phyloP scores from a whole-genome alignment of 2,113 vertebrate species.

The Tachuris rubrigastra region DNA sequence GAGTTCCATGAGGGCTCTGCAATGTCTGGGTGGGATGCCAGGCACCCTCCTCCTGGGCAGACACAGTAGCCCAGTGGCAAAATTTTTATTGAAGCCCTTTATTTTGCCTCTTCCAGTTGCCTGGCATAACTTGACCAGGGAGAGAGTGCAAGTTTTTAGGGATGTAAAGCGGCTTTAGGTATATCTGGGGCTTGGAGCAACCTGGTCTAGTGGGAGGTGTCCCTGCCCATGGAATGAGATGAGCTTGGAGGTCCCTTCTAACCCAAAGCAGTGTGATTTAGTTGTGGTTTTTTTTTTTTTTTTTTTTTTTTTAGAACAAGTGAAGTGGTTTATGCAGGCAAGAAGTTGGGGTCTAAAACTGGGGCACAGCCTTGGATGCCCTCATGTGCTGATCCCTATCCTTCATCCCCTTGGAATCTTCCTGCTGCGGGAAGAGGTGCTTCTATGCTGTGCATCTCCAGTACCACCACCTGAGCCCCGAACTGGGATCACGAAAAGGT shows the following conservation, averaged over 20 bases:
- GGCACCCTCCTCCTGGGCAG: not conserved
- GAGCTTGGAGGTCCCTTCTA: not conserved
- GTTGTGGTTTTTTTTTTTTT: not conserved
- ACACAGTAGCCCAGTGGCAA: not conserved
- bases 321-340: no score
- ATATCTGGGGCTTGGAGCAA: not conserved
- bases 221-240: not conserved
- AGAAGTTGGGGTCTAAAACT: rapidly evolving
- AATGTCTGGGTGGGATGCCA: not conserved
- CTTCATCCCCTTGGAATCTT: rapidly evolving
- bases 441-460: rapidly evolving
- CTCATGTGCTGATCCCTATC: rapidly evolving
- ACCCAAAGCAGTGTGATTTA: not conserved
- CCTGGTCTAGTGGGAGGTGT: not conserved
- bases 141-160: not conserved
- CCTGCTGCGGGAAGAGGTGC: not conserved
- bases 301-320: not conserved
- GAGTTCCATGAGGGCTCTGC: rapidly evolving
- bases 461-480: rapidly evolving
- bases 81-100: not conserved
- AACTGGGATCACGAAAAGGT: rapidly evolving
- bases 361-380: not conserved
- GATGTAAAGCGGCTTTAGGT: not conserved
- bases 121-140: not conserved
- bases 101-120: not conserved